Evolutionary conservation across 2,797 vertebrate genomes (phyloP), one percentile per base, ranked within the genome.

Genomic region (Eleutherodactylus coqui): DNA sequence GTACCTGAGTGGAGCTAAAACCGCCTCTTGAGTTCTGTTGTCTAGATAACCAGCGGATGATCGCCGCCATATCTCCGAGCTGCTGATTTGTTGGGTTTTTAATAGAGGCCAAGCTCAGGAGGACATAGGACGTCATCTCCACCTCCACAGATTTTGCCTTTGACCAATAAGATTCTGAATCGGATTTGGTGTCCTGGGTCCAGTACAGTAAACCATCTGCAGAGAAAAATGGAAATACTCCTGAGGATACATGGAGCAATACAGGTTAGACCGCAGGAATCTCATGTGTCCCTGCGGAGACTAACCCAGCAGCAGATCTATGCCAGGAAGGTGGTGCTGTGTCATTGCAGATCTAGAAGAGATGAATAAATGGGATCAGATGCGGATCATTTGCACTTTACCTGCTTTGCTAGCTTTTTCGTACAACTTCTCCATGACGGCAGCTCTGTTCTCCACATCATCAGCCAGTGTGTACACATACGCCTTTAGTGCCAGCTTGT

Each of bases 401-500:
- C 93, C 94, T 58, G 89, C 0, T 0, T 84, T 88, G 69, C 55
- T 14, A 29, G 93, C 90, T 38, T 88, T 85, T 55, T 79, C 62
- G 77, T 95, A 80, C 88, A 96, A 92, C 16, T 43, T 27, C 13
- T 87, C 85, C 88, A 96, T 60, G 70, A 92, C 92, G 0, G 72
- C 85, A 79, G 0, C 86, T 87, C 92, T 93, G 85, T 85, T 94
- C 9, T 90, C 87, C 55, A 70, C 0, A 27, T 91, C 90, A 49
- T 91, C 91, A 0, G 95, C 95, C 88, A 96, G 91, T 45, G 92
- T 91, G 0, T 95, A 96, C 83, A 95, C 93, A 38, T 97, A 96
- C 45, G 93, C 91, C 1, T 96, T 85, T 86, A 96, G 92, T 0
- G 95, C 94, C 0, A 86, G 90, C 0, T 93, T 93, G 91, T 96